Base-by-base conservation (phyloP, 1,140 invertebrate species). In the Lanistes nyassanus region DNA sequence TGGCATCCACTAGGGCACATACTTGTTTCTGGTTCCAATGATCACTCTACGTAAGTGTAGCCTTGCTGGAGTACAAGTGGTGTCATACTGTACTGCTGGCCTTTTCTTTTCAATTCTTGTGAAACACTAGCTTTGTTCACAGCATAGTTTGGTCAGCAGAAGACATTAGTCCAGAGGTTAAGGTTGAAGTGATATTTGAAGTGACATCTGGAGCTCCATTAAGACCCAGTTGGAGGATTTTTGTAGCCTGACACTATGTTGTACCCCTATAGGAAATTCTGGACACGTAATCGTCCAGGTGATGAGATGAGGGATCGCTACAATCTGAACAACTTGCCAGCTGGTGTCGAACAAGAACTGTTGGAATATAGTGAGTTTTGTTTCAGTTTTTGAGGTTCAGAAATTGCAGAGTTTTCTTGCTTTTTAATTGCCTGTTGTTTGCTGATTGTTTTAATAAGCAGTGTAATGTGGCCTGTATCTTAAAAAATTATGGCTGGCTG, bases 1-100 rank as follows among this genome's bases (percentile, higher is more conserved):
- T 99, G 98, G 98, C 98, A 99, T 92, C 98, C 98, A 1, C 88
- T 99, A 7, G 98, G 98, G 9, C 98, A 99, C 87, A 99, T 99
- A 81, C 90, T 99, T 3, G 98, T 97, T 84, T 98, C 97, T 5
- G 97, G 98, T 7, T 98, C 97, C 34, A 99, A 99, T 90, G 98
- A 99, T 90, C 97, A 99, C 83, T 97, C 97, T 6, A 97, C 91
- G 89, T 91, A 83, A 81, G 86, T 85, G 23, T 29, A 39, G 26
- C 55, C 29, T 47, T 47, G 42, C 42, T 47, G 1, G 19, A 13
- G 42, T 47, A 9, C 42, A 13, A 16, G 19, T 9, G 2, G 42
- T 47, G 42, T 47, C n/a, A n/a, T 47, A 13, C 42, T 1, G 5
- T 47, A 13, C 42, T 47, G 9, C 9, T 9, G 42, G 42, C 19